A percentile compares a stretch with the other conserved stretches of the same genome.
These are phyloP conservation scores for Oikopleura vanhoeffeni DNA, from an alignment of 23 tunicate species.

Conservation along the genomic window DNA sequence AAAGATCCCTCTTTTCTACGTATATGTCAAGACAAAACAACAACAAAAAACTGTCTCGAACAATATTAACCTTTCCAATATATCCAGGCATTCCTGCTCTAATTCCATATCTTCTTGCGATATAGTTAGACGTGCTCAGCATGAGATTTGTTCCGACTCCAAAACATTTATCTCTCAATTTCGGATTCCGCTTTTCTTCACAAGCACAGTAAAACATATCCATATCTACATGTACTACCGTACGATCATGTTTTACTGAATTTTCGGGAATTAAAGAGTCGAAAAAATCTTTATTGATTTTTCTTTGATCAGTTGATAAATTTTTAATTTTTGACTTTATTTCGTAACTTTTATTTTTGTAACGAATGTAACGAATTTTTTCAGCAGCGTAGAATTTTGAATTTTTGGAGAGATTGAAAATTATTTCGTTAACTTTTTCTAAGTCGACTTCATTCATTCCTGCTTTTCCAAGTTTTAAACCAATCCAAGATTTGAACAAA, in stretches of 20 bases:
- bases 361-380: neutral
- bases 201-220: constrained; percentile 86
- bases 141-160: constrained; percentile 86
- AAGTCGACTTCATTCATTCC: neutral
- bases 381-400: neutral
- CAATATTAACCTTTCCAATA: constrained; percentile 51
- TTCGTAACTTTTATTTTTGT: neutral
- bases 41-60: too few species aligned
- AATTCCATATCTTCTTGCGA: constrained; percentile 72
- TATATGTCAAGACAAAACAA: too few species aligned
- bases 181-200: constrained; percentile 71
- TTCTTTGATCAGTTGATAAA: neutral
- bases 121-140: constrained; percentile 72
- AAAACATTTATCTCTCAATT: constrained; percentile 50
- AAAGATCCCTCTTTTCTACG: too few species aligned
- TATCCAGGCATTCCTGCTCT: constrained; percentile 98
- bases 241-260: constrained; percentile 35
- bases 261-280: neutral
- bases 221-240: constrained; percentile 77
- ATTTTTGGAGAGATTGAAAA: neutral
- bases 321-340: neutral
- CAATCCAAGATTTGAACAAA: neutral
- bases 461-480: neutral
- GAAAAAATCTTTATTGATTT: neutral
- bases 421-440: neutral